Conservation (phyloP, 2,797 vertebrate species). For the Sebastes miniatus region DNA sequence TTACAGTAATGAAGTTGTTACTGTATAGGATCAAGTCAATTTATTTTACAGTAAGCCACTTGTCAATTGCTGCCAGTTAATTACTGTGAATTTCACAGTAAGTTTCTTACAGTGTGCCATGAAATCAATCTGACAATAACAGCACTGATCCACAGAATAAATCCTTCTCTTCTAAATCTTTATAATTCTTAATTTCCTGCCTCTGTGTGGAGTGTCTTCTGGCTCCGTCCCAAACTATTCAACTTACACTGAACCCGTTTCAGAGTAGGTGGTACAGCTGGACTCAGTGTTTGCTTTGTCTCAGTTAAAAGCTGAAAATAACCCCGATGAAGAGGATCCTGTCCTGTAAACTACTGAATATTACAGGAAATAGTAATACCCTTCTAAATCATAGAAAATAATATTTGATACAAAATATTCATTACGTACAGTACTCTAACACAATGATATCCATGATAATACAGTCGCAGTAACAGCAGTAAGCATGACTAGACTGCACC, state of each 20-base stretch:
- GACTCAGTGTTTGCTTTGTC: background rate
- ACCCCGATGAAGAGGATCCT: background rate
- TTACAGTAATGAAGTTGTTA: too few species aligned
- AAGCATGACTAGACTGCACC: background rate
- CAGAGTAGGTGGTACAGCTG: background rate
- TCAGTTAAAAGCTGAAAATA: background rate
- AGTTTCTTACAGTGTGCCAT: too few species aligned
- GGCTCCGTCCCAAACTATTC: background rate
- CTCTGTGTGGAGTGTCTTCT: background rate
- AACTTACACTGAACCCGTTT: background rate
- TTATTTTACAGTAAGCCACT: too few species aligned
- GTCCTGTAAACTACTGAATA: too few species aligned
- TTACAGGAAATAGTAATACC: background rate
- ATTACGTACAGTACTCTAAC: background rate
- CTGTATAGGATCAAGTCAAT: too few species aligned
- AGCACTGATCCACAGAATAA: background rate
- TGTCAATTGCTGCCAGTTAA: too few species aligned
- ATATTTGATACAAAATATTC: too few species aligned
- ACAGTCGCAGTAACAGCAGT: background rate
- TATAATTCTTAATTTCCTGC: background rate
- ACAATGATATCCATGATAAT: background rate
- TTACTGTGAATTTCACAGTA: too few species aligned
- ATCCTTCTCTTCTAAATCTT: background rate
- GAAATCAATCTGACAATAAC: too few species aligned
- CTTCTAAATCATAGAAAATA: background rate